A percentile compares a stretch with the other conserved stretches of the same genome.
phyloP scores from a whole-genome alignment of 2,888 invertebrate genomes.

The Ligdia adustata region DNA sequence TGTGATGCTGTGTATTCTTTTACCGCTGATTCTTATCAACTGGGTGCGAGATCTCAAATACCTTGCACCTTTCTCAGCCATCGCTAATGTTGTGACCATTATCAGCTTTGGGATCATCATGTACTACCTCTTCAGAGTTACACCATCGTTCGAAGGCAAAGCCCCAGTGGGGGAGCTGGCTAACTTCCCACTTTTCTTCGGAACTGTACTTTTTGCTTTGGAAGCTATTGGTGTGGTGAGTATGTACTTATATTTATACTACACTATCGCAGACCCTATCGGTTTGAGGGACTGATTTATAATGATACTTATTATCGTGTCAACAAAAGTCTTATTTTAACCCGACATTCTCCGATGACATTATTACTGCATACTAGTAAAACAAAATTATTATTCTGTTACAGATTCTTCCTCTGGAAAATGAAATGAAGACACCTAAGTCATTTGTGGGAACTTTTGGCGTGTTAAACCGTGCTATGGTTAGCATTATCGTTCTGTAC shows the following conservation, averaged over 20 bases:
- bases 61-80: constrained; percentile 94
- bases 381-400: constrained; percentile 22
- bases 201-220: constrained; percentile 97
- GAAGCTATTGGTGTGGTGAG: constrained; percentile 97
- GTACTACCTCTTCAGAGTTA: constrained; percentile 91
- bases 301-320: too few relatives aligned
- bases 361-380: too few relatives aligned
- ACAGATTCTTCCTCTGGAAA: constrained; percentile 95
- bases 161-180: constrained; percentile 85
- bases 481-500: constrained; percentile 92
- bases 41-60: constrained; percentile 93
- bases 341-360: too few relatives aligned
- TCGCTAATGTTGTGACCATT: constrained; percentile 94
- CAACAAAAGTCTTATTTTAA: too few relatives aligned
- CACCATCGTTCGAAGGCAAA: constrained; percentile 86
- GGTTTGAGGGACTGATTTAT: too few relatives aligned
- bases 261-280: too few relatives aligned
- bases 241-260: too few relatives aligned
- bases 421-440: constrained; percentile 95
- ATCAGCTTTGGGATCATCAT: constrained; percentile 93
- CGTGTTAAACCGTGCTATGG: constrained; percentile 93
- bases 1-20: constrained; percentile 88
- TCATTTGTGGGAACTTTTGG: constrained; percentile 92
- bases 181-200: constrained; percentile 96
- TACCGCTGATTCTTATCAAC: constrained; percentile 91